Percentiles rank a stretch among this genome's conserved stretches.
phyloP scores from a whole-genome alignment of 1,140 invertebrate genomes.

The Probaryconus sp. region DNA sequence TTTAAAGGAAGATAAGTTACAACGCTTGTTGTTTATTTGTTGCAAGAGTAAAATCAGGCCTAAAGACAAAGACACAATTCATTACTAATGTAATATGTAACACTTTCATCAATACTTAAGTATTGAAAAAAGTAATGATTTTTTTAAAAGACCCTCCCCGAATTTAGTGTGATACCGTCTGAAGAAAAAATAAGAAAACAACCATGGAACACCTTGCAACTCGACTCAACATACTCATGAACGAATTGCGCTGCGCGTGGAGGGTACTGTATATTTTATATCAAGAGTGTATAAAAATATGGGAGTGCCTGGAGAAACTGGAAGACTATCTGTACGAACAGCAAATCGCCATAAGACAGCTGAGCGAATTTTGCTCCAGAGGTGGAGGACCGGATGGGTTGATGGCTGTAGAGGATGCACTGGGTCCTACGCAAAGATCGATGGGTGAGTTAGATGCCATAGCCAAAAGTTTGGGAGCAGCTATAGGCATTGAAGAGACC shows the following conservation, averaged over 20 bases:
- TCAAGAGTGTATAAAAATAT: slow-evolving; percentile 95
- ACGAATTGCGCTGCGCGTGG: slow-evolving; percentile 94
- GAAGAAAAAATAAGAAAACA: slow-evolving; percentile 64
- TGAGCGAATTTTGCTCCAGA: slow-evolving; percentile 87
- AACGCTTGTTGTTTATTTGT: slow-evolving; percentile 62
- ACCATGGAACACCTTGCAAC: slow-evolving; percentile 91
- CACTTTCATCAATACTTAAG: slow-evolving; percentile 2
- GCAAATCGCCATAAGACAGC: slow-evolving; percentile 92
- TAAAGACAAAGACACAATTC: slow-evolving; percentile 30
- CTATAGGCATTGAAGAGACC: slow-evolving; percentile 73
- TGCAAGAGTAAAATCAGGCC: slow-evolving; percentile 79
- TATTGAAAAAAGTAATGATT: slow-evolving; percentile 9
- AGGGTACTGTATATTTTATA: slow-evolving; percentile 92
- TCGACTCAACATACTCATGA: slow-evolving; percentile 90
- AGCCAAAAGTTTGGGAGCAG: slow-evolving; percentile 71
- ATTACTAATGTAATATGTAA: slow-evolving; percentile 29
- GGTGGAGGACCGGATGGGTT: slow-evolving; percentile 67
- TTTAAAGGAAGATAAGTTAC: slow-evolving; percentile 43
- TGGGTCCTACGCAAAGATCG: slow-evolving; percentile 66
- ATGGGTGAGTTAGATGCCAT: slow-evolving; percentile 72
- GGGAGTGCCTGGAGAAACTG: slow-evolving; percentile 94
- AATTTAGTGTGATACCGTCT: slow-evolving; percentile 22
- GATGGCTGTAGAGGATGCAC: slow-evolving; percentile 64
- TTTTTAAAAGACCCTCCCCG: slow-evolving; percentile 22
- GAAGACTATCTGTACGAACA: slow-evolving; percentile 93